Conservation (phyloP, 2,113 vertebrate species). For the Mirounga angustirostris region DNA sequence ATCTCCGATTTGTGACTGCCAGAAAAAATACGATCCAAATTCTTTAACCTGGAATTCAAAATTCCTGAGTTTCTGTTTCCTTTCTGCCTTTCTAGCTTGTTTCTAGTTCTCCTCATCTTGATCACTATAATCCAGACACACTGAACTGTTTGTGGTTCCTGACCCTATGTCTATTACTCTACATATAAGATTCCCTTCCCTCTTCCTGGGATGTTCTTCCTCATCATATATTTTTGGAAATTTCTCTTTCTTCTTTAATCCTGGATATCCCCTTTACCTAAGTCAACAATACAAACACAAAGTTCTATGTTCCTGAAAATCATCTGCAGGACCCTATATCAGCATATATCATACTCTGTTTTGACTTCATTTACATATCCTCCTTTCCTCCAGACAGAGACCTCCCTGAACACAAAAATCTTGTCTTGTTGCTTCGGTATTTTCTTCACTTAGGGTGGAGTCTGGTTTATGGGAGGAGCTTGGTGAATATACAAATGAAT, state of each 20-base stretch:
- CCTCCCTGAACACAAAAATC: background rate
- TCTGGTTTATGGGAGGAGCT: background rate
- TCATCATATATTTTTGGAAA: background rate
- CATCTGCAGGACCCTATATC: background rate
- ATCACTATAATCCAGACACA: background rate
- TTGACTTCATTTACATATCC: background rate
- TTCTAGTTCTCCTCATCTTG: background rate
- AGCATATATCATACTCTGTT: background rate
- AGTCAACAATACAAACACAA: background rate
- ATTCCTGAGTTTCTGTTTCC: background rate
- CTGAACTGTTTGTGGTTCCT: background rate
- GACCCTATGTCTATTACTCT: background rate
- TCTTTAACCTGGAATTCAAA: background rate
- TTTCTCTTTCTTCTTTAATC: background rate
- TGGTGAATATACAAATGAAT: background rate
- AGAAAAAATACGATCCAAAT: background rate
- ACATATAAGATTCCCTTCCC: background rate
- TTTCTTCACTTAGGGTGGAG: background rate
- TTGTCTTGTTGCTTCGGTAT: background rate
- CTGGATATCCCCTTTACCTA: background rate
- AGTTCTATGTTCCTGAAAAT: background rate
- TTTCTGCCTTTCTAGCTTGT: background rate
- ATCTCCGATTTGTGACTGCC: background rate
- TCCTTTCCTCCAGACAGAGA: background rate
- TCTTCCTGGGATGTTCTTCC: background rate